phyloP scores from a whole-genome alignment of 2,888 invertebrate species.

The Catonia carolina region DNA sequence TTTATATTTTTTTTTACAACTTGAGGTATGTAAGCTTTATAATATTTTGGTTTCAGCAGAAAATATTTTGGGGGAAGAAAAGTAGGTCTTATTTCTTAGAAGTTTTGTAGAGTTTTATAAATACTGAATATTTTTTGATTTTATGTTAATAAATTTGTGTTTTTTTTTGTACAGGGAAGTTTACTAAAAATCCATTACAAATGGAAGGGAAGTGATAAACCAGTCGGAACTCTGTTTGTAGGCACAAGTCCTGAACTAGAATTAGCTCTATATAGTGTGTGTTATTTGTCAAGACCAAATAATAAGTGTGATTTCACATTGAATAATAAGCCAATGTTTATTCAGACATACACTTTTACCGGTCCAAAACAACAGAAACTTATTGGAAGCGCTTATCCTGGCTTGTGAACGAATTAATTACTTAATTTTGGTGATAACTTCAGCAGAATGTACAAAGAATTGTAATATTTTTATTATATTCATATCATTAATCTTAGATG shows the following conservation, averaged over 20 bases:
- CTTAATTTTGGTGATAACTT: too few species aligned
- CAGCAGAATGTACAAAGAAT: too few species aligned
- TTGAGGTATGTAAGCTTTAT: too few species aligned
- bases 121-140: too few species aligned
- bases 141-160: too few species aligned
- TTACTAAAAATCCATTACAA: constrained; percentile 43
- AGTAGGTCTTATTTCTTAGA: too few species aligned
- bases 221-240: constrained; percentile 45
- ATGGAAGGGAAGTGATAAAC: constrained; percentile 42
- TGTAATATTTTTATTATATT: too few species aligned
- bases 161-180: constrained; percentile 41
- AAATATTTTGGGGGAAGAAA: too few species aligned
- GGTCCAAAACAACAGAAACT: constrained; percentile 21
- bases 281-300: constrained; percentile 49
- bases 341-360: constrained; percentile 37
- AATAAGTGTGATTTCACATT: constrained; percentile 45
- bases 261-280: constrained; percentile 53
- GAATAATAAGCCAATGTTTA: constrained; percentile 42
- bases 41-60: too few species aligned
- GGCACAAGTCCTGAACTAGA: constrained; percentile 55
- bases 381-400: constrained; percentile 27
- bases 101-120: too few species aligned
- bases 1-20: too few species aligned
- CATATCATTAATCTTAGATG: too few species aligned
- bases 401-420: neutral